These are phyloP conservation scores for Pygmarrhopalites habei DNA, from an alignment of 1,140 invertebrate genomes.

Conservation along the genomic window DNA sequence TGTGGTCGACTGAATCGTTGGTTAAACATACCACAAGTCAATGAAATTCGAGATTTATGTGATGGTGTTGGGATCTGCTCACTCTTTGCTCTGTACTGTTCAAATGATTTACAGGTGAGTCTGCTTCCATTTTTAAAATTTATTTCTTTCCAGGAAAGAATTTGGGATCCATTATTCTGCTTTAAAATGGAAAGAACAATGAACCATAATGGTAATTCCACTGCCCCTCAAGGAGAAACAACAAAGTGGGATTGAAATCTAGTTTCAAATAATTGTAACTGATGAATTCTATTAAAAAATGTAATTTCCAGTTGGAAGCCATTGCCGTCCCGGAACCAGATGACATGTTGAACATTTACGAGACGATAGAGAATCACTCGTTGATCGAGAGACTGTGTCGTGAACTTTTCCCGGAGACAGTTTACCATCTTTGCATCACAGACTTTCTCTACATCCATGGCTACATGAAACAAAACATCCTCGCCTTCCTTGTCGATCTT, in stretches of 20 bases:
- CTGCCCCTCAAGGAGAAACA: too few species aligned
- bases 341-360: constrained; percentile 34
- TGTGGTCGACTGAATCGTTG: constrained; percentile 24
- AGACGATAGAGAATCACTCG: constrained; percentile 28
- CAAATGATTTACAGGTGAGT: constrained; percentile 25
- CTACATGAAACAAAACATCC: constrained; percentile 37
- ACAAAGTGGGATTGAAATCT: too few species aligned
- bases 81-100: constrained; percentile 36
- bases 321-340: constrained; percentile 34
- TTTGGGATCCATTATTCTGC: too few species aligned
- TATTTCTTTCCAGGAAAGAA: too few species aligned
- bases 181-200: too few species aligned
- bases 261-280: too few species aligned
- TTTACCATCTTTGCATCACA: constrained; percentile 36
- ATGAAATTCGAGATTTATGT: constrained; percentile 34
- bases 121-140: too few species aligned
- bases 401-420: constrained; percentile 32
- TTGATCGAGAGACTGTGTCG: constrained; percentile 30
- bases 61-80: constrained; percentile 37
- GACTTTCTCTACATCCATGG: constrained; percentile 38
- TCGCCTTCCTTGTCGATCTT: constrained; percentile 32
- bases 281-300: too few species aligned
- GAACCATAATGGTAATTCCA: too few species aligned
- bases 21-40: constrained; percentile 25
- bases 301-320: too few species aligned